These are phyloP conservation scores for Silurus aristotelis DNA, from an alignment of 2,797 vertebrate genomes.

Conservation along the genomic window DNA sequence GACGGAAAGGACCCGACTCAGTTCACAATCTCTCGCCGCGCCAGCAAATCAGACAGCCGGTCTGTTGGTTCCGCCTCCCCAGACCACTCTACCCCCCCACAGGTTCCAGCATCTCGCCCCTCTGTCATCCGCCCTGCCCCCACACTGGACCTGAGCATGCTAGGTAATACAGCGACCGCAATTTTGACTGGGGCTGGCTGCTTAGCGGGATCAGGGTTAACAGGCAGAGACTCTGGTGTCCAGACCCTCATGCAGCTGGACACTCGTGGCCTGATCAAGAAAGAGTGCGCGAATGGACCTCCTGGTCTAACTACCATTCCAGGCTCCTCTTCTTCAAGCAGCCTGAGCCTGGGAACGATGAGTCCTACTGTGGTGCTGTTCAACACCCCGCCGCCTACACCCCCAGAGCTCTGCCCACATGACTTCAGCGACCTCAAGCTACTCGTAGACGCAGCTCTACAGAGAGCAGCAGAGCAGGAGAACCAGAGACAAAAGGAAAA, in stretches of 20 bases:
- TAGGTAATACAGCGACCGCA: conserved; percentile 82
- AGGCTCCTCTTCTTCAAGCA: conserved; percentile 21
- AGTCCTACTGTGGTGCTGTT: conserved; percentile 84
- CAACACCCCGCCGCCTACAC: conserved; percentile 88
- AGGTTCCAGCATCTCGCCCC: conserved; percentile 56
- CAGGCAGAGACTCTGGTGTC: conserved; percentile 66
- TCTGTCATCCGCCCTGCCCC: conserved; percentile 77
- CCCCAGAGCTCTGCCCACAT: conserved; percentile 83
- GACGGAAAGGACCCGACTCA: conserved; percentile 94
- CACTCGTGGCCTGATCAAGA: conserved; percentile 69
- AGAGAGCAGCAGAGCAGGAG: conserved; percentile 89
- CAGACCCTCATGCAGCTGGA: conserved; percentile 77
- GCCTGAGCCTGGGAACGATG: conserved; percentile 68
- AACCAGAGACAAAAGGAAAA: conserved; percentile 70
- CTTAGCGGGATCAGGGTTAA: conserved; percentile 54
- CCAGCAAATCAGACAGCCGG: conserved; percentile 75
- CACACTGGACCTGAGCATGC: conserved; percentile 80
- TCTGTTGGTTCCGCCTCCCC: conserved; percentile 63
- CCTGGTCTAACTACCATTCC: conserved; percentile 47
- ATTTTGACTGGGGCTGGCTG: conserved; percentile 71
- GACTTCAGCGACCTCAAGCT: conserved; percentile 92
- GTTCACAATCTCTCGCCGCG: conserved; percentile 92
- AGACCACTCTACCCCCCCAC: conserved; percentile 57
- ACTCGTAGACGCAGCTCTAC: conserved; percentile 87
- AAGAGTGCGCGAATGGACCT: conserved; percentile 50